Evolutionary conservation across 2,113 vertebrate species (phyloP), one percentile per base, ranked within the genome.

Genomic region (Channa maculata): DNA sequence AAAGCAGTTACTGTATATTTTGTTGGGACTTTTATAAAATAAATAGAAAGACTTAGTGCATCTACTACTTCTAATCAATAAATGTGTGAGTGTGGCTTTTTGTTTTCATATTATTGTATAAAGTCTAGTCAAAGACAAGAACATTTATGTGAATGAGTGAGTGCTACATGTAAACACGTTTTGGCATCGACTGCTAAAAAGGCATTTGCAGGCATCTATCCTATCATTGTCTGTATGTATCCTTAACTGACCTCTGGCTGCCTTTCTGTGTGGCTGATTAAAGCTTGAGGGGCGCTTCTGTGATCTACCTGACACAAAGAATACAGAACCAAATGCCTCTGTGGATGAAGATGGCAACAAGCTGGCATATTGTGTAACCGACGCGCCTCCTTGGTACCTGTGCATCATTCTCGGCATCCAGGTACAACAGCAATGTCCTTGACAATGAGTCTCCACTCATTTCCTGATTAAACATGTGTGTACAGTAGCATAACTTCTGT

Each of bases 401-500:
- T 98, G 97, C 88, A 94, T 98, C 88, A 86, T 99, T 69, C 77
- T 99, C 61, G 98, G 97, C 48, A 94, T 97, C 87, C 98, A 98
- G 96, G 97, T 93, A 72, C 8, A 77, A 74, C 61, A 63, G 44
- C n/a, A 43, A 38, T 13, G 1, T 1, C 24, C 58, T 69, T 74
- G 50, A 61, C 45, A 5, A 51, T 5, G 5, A 49, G 2, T 7
- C 38, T 44, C 3, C 4, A 8, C 9, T 14, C 1, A 15, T 43
- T 38, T 68, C 11, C 54, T 51, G 15, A 64, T 44, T 15, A 44
- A 9, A 11, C 49, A 43, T 36, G 33, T 37, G 0, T 37, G 55
- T n/a, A 24, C 24, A 24, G 24, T 24, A 6, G 0, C 4, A 15
- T 6, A 44, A 11, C 44, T 9, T 58, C 36, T 74, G 52, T 82